Conservation (phyloP, 2,113 vertebrate genomes). For the Corythornis madagascariensis region DNA sequence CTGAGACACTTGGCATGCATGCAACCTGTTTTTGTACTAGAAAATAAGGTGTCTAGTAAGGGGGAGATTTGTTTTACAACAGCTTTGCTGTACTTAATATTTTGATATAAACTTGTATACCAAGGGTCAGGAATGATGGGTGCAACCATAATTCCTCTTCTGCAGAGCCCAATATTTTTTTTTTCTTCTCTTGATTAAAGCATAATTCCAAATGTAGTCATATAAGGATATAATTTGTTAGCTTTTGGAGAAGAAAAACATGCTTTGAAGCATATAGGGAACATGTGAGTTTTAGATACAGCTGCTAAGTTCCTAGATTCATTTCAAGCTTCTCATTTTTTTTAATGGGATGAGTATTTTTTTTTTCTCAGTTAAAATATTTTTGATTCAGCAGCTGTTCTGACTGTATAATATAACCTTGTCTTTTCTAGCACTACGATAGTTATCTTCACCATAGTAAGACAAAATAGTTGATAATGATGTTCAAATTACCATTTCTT, state of each 20-base stretch:
- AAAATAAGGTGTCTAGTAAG: not conserved
- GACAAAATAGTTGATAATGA: not conserved
- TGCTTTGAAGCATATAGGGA: not conserved
- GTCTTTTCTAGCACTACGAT: not conserved
- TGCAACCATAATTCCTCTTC: not conserved
- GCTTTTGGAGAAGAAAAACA: not conserved
- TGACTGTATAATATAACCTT: not conserved
- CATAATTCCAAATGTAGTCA: not conserved
- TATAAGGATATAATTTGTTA: not conserved
- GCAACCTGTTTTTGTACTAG: not conserved
- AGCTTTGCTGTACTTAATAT: not conserved
- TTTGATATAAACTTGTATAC: not conserved
- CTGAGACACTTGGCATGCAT: not conserved
- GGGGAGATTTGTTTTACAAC: not conserved
- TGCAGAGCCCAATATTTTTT: not conserved
- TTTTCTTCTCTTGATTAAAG: not conserved
- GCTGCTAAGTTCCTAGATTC: not conserved
- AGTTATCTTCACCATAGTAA: not conserved
- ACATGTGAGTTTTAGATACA: not conserved
- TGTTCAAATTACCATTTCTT: not conserved
- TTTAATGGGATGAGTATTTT: not conserved
- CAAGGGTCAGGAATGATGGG: not conserved
- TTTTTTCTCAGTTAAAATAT: not conserved
- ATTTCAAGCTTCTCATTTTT: not conserved
- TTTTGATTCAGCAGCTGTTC: constrained; percentile 9